Evolutionary conservation across 2,888 invertebrate genomes (phyloP).

Genomic region (Drosophila macrospina): DNA sequence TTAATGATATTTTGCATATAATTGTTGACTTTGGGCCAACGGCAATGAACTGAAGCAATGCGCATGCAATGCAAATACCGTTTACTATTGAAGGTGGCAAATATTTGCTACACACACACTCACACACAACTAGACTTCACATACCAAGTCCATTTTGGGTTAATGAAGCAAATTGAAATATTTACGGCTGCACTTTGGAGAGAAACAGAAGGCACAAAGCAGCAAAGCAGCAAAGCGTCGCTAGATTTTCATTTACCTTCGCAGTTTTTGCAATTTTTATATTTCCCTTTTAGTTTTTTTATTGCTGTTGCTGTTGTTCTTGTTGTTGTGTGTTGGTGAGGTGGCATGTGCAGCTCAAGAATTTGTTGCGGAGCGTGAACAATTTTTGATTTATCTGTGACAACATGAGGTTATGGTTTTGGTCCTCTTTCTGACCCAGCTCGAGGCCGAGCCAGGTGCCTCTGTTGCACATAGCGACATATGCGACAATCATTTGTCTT

Average conservation of each 20-base stretch:
- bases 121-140: constrained; percentile 6
- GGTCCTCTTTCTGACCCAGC: background rate
- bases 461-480: constrained; percentile 27
- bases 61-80: constrained; percentile 5
- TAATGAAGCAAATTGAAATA: constrained; percentile 73
- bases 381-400: constrained; percentile 76
- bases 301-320: background rate
- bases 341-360: constrained; percentile 55
- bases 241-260: constrained; percentile 66
- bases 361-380: constrained; percentile 47
- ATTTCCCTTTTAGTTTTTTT: constrained; percentile 1
- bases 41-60: background rate
- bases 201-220: constrained; percentile 25
- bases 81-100: constrained; percentile 10
- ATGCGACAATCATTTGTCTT: constrained; percentile 67
- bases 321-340: constrained; percentile 12
- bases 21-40: constrained; percentile 1
- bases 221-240: constrained; percentile 46
- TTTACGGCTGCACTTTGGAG: constrained; percentile 76
- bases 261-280: constrained; percentile 11
- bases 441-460: no score
- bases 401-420: constrained; percentile 17
- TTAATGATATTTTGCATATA: constrained; percentile 10
- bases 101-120: constrained; percentile 27
- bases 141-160: constrained; percentile 25